Evolutionary conservation across 2,113 vertebrate species (phyloP).

Genomic region (Hippocampus mohnikei): DNA sequence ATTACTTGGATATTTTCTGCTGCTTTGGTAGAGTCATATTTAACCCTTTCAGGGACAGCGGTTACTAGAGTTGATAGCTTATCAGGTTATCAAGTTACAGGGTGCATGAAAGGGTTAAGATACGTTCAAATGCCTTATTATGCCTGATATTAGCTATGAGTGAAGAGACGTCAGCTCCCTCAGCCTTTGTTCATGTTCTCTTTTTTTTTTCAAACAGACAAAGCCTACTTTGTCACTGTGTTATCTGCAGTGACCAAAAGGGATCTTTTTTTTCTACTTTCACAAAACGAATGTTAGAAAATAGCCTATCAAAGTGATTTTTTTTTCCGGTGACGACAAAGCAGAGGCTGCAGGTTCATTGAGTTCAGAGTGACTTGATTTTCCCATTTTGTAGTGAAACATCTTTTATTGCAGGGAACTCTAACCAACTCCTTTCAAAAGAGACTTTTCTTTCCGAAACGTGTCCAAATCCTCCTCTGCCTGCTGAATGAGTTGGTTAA

Average conservation of each 20-base stretch:
- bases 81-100: too few species aligned
- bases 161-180: conserved; percentile 5
- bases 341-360: conserved; percentile 17
- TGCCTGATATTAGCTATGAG: conserved; percentile 22
- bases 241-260: background rate
- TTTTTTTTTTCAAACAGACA: conserved; percentile 22
- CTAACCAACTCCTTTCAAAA: conserved; percentile 6
- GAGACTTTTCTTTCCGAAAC: background rate
- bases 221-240: conserved; percentile 26
- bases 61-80: too few species aligned
- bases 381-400: background rate
- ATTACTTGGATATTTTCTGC: background rate
- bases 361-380: conserved; percentile 22
- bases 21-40: background rate
- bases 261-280: background rate
- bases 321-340: background rate
- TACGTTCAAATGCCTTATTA: conserved; percentile 30
- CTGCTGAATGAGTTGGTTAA: conserved; percentile 7
- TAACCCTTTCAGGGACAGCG: too few species aligned
- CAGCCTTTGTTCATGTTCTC: conserved; percentile 28
- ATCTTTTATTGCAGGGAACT: background rate
- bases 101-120: background rate
- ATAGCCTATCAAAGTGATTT: background rate
- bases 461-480: background rate
- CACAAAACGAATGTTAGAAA: background rate